Percentiles rank a stretch among this genome's conserved stretches.
phyloP scores from a whole-genome alignment of 2,888 invertebrate genomes.

The Oligia fasciuncula region DNA sequence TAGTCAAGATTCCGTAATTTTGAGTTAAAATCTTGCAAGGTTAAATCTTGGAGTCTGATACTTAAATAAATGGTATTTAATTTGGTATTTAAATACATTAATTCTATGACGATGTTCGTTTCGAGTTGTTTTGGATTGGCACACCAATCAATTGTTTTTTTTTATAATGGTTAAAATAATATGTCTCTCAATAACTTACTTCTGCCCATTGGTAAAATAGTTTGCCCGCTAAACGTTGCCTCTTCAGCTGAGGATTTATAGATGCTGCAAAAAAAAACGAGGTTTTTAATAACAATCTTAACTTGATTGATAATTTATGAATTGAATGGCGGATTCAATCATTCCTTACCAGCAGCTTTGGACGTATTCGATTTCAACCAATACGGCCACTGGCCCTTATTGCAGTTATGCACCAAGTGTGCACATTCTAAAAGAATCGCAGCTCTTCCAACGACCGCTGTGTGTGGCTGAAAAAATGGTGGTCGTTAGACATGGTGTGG shows the following conservation, averaged over 20 bases:
- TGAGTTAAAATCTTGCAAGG: too few species aligned
- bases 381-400: constrained; percentile 99
- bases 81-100: too few species aligned
- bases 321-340: neutral
- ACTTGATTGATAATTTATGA: neutral
- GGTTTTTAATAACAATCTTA: neutral
- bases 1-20: too few species aligned
- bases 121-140: too few species aligned
- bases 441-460: constrained; percentile 98
- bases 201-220: constrained; percentile 99
- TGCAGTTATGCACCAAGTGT: constrained; percentile 99
- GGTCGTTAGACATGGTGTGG: neutral
- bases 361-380: constrained; percentile 97
- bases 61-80: too few species aligned
- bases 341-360: constrained; percentile 81
- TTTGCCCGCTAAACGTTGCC: constrained; percentile 96
- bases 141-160: too few species aligned
- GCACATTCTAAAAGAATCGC: constrained; percentile 98
- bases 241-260: constrained; percentile 83
- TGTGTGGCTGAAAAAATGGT: constrained; percentile 92
- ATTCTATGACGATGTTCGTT: too few species aligned
- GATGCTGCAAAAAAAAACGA: constrained; percentile 81
- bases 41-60: too few species aligned
- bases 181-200: constrained; percentile 82
- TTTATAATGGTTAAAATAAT: too few species aligned